phyloP scores from a whole-genome alignment of 2,113 vertebrate species.

The Sakesphorus luctuosus region DNA sequence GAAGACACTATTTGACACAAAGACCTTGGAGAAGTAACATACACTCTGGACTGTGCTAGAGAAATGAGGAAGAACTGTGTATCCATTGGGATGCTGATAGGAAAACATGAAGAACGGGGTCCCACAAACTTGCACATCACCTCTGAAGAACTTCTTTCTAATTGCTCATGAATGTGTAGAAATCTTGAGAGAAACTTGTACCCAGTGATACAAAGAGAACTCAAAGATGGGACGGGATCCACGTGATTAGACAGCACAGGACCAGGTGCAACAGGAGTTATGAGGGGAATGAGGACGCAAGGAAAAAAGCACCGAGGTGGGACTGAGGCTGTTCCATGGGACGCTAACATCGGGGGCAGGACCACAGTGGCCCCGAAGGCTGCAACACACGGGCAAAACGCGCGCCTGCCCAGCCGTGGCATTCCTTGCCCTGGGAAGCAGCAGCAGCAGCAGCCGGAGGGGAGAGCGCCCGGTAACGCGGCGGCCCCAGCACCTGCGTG shows the following conservation, averaged over 20 bases:
- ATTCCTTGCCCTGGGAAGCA: background rate
- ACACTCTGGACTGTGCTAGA: background rate
- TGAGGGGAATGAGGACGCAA: accelerated
- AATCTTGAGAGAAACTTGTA: background rate
- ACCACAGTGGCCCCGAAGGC: background rate
- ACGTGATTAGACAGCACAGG: too few relatives aligned
- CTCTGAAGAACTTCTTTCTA: background rate
- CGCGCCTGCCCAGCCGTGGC: background rate
- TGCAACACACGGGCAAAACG: background rate
- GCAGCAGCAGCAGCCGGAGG: too few relatives aligned
- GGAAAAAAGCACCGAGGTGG: background rate
- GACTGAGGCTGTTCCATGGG: background rate
- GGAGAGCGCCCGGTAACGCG: too few relatives aligned
- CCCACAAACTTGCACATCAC: background rate
- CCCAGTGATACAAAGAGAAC: background rate
- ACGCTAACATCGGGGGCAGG: accelerated
- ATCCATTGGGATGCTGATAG: too few relatives aligned
- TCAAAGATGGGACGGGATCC: background rate
- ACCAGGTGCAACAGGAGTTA: background rate
- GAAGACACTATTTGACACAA: background rate
- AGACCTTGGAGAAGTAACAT: background rate
- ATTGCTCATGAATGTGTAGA: accelerated
- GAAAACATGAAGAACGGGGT: background rate
- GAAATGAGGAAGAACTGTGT: accelerated
- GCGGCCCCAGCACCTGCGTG: background rate